Percentiles rank a stretch among this genome's conserved stretches.
Evolutionary conservation across 2,113 vertebrate genomes (phyloP).

Genomic region (Stictonetta naevosa): DNA sequence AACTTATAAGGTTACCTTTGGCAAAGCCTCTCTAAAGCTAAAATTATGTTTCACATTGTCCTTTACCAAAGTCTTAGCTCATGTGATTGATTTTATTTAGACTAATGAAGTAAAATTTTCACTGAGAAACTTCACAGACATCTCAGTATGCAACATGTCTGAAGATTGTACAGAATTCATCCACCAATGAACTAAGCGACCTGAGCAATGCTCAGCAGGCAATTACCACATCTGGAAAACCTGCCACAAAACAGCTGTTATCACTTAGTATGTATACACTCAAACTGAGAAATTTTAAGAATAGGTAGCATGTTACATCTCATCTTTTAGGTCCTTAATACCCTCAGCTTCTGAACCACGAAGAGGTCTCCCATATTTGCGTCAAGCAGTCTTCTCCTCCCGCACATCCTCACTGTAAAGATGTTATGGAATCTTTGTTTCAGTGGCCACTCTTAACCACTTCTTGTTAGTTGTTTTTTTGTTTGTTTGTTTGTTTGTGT

Average conservation of each 20-base stretch:
- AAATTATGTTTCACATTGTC: background rate
- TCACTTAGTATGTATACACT: background rate
- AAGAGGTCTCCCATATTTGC: background rate
- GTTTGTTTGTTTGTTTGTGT: background rate
- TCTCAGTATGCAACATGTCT: background rate
- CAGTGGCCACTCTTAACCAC: background rate
- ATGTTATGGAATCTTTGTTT: background rate
- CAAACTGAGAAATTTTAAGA: background rate
- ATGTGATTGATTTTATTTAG: background rate
- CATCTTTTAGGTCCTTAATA: background rate
- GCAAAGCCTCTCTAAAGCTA: background rate
- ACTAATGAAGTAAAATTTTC: background rate
- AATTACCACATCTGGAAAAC: background rate
- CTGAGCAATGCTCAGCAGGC: background rate
- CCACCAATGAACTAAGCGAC: background rate
- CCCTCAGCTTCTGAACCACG: background rate
- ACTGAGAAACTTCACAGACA: background rate
- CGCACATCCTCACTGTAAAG: background rate
- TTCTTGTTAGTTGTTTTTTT: background rate
- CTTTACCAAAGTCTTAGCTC: background rate
- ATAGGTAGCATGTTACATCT: background rate
- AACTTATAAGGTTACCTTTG: background rate
- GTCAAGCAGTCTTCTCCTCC: background rate
- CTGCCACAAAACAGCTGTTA: background rate
- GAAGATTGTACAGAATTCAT: background rate